Base-by-base conservation (phyloP, 2,888 invertebrate genomes). In the Lithophane semibrunnea region DNA sequence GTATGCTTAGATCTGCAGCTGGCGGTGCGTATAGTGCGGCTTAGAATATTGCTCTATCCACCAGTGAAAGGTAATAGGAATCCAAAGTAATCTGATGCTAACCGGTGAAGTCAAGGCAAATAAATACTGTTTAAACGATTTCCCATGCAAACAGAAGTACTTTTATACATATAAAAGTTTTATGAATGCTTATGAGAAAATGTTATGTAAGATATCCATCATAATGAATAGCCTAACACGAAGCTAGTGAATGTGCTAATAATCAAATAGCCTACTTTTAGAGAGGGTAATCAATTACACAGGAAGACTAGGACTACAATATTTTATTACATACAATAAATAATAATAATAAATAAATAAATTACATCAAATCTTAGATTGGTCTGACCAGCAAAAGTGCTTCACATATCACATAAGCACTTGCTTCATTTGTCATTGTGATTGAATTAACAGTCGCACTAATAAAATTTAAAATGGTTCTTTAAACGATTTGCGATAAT, bases 61-160 rank as follows among this genome's bases (percentile, higher is more conserved):
- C 29, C 37, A 63, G 67, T 68, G 60, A 83, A 82, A 82, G 73
- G 56, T n/a, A 54, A 37, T 37, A 37, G 37, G 61, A 44, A 70
- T 60, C 21, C 13, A 56, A 54, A 52, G 76, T 75, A 81, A 81
- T 61, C 52, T 29, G 60, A 81, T 12, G 29, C 54, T 69, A 61
- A 70, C 42, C 9, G 60, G 13, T 44, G 16, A 42, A 54, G 12
- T 47, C 42, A 69, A 75, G 47, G 37, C 21, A 63, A 29, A 47
- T 24, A 56, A 75, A 60, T 60, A 60, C 18, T 29, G 21, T 8
- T 29, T 21, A 52, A 56, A 44, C 2, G 1, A 12, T 44, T 42
- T 42, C 10, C n/a, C n/a, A 52, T 49, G 42, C 37, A 54, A 16
- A 49, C 9, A 37, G 18, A 10, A 65, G 29, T n/a, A 29, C 2